These are phyloP conservation scores for Periparus ater DNA, from an alignment of 2,797 vertebrate species.

Conservation along the genomic window DNA sequence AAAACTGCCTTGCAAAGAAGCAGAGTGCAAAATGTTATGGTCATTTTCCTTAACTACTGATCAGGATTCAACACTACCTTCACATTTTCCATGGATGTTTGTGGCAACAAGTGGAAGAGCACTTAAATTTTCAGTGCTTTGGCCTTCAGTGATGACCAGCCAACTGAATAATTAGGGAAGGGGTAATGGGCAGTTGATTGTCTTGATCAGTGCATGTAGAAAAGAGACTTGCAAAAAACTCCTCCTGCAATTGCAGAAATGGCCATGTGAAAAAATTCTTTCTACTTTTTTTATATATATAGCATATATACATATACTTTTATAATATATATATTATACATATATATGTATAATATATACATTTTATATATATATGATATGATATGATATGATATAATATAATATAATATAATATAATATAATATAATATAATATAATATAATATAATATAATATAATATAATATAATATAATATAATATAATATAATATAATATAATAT, in stretches of 20 bases:
- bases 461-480: too few species aligned
- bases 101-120: neutral
- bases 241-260: neutral
- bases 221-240: neutral
- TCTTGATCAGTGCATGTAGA: neutral
- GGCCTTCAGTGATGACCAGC: neutral
- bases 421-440: too few species aligned
- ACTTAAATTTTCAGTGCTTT: neutral
- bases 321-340: too few species aligned
- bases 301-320: too few species aligned
- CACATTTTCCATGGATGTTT: neutral
- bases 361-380: too few species aligned
- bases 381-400: too few species aligned
- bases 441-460: too few species aligned
- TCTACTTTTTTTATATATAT: too few species aligned
- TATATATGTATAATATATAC: too few species aligned
- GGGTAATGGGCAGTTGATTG: fast-evolving
- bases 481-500: too few species aligned
- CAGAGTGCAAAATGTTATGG: neutral
- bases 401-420: too few species aligned
- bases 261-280: fast-evolving
- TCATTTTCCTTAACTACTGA: neutral
- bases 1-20: neutral
- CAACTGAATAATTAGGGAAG: neutral
- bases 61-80: neutral